phyloP scores from a whole-genome alignment of 2,113 vertebrate genomes.

The Nerophis ophidion region DNA sequence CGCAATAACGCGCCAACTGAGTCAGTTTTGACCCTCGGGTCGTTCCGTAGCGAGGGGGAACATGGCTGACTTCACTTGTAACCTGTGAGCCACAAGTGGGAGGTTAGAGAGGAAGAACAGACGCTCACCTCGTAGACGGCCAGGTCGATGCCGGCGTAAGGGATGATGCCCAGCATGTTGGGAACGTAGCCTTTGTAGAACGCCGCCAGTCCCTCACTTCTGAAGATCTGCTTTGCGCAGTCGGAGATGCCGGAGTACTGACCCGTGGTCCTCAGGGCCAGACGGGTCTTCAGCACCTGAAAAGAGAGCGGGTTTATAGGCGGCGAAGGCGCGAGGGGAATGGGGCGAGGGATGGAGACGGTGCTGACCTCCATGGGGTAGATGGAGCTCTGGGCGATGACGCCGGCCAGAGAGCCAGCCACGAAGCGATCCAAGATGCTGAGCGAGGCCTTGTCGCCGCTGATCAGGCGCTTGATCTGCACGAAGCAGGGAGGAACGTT shows the following conservation, averaged over 20 bases:
- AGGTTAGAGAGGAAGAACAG: too few species aligned
- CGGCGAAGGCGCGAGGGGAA: too few species aligned
- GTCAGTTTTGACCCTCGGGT: too few species aligned
- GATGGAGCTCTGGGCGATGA: constrained; percentile 91
- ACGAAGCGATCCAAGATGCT: constrained; percentile 83
- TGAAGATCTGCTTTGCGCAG: constrained; percentile 86
- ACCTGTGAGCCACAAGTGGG: too few species aligned
- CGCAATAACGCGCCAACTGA: too few species aligned
- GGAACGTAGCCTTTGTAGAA: constrained; percentile 96
- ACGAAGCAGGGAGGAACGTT: accelerated
- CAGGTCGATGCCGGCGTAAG: constrained; percentile 92
- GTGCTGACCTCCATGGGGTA: constrained; percentile 94
- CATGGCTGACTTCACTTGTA: too few species aligned
- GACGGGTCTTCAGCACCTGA: constrained; percentile 91
- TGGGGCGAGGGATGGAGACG: too few species aligned
- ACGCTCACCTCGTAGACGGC: constrained; percentile 87
- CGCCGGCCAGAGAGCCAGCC: constrained; percentile 88
- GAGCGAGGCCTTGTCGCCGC: constrained; percentile 80
- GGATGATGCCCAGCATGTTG: constrained; percentile 96
- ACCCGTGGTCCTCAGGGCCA: constrained; percentile 84
- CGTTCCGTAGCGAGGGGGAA: too few species aligned
- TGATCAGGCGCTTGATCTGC: constrained; percentile 87
- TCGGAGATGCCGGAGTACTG: constrained; percentile 86
- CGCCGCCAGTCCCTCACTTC: constrained; percentile 78
- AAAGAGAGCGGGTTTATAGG: not conserved